Base-by-base conservation (phyloP, 2,797 vertebrate genomes). In the Enteromius radiatus region DNA sequence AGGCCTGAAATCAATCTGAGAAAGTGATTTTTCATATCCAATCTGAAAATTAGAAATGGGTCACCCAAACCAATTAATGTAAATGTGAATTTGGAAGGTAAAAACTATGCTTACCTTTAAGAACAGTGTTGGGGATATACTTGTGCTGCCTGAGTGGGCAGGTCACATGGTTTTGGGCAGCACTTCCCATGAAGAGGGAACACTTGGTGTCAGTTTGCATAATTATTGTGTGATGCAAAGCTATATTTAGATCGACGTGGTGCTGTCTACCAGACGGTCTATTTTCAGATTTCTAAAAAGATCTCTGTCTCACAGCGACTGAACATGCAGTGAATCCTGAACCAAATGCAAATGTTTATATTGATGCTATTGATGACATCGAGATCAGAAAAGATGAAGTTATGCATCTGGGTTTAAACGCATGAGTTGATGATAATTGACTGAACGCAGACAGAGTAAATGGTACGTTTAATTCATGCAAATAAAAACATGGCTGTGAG, bases 171-270 rank as follows among this genome's bases (percentile, higher is more conserved):
- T 56, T 59, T 31, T 59, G 23, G 38, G 6, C 26, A 17, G 17
- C 43, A 52, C 67, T 43, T 56, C 56, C 26, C 41, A 69, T 26
- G 45, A 52, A 31, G 67, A n/a, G 49, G 63, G 70, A 33, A 26
- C 36, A 76, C 80, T 65, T 21, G 38, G 59, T 78, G 75, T 78
- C 79, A 56, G 49, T 56, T 47, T 70, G 31, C 52, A 47, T 82
- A 54, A 81, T 61, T 76, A 54, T 79, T 78, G 70, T 47, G 70
- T 4, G 31, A 47, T 63, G 64, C 56, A 52, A 64, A 73, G 69
- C 74, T 78, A 87, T 85, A 81, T 85, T 87, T 84, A 87, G 80
- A 52, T 82, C 10, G 41, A 23, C 2, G 12, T 61, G 52, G 31
- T 43, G 45, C 38, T 74, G 59, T 56, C 61, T 26, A 63, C 54